Percentiles rank a stretch among this genome's conserved stretches.
These are phyloP conservation scores for Cynopterus brachyotis DNA, from an alignment of 2,113 vertebrate genomes.

Conservation along the genomic window DNA sequence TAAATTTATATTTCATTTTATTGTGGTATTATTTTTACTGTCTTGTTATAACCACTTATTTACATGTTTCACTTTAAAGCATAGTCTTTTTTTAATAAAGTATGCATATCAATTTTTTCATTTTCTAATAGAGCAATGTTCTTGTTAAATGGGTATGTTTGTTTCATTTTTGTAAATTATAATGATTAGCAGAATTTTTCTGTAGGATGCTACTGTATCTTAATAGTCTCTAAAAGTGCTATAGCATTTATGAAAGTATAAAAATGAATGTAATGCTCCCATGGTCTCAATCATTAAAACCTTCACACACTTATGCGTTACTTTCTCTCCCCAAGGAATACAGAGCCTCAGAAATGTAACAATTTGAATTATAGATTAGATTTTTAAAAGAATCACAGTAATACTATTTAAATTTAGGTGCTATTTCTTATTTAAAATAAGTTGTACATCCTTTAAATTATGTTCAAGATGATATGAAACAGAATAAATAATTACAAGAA, in stretches of 20 bases:
- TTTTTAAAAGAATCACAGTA: neutral
- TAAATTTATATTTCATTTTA: neutral
- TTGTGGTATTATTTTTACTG: neutral
- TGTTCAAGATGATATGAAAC: slow-evolving; percentile 42
- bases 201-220: neutral
- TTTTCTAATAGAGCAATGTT: neutral
- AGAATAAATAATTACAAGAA: slow-evolving; percentile 42
- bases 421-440: neutral
- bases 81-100: neutral
- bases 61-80: neutral
- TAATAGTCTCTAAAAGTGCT: neutral
- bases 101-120: neutral
- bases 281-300: neutral
- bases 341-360: neutral
- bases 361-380: neutral
- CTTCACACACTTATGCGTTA: neutral
- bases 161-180: neutral
- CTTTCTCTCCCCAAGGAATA: neutral
- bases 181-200: neutral
- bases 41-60: neutral
- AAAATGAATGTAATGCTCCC: neutral
- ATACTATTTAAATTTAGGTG: neutral
- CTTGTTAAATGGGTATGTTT: neutral
- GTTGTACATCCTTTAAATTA: neutral
- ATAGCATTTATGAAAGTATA: neutral